Base-by-base conservation (phyloP, 2,113 vertebrate species). In the Albula goreensis region DNA sequence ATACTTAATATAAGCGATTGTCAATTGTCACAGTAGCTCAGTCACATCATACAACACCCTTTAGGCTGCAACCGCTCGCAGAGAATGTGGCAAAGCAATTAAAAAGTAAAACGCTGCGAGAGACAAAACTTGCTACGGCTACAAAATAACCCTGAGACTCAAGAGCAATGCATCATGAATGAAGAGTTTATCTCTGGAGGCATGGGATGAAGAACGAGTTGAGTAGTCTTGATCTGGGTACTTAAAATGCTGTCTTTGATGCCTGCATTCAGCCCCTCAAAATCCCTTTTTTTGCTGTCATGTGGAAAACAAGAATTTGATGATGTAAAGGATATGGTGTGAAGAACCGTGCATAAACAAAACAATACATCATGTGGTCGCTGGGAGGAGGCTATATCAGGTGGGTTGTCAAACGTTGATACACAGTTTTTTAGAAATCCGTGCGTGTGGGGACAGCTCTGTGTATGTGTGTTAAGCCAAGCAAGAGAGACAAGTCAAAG, bases 1-100 rank as follows among this genome's bases (percentile, higher is more conserved):
- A 86, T 89, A 85, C 89, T 92, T 92, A 92, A 90, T 74, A 92
- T 90, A 91, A 90, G 90, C 82, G 88, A 86, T 88, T 87, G 91
- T 91, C 90, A 90, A 90, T 91, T 91, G 90, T 89, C 78, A 41
- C 31, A 81, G 63, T 51, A 70, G 60, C 74, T 78, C 82, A 90
- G 88, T 89, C 88, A 91, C 80, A 77, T 83, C 87, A 85, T 87
- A 82, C 78, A 57, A 19, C 5, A 74, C 79, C 88, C 89, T 88
- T 49, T 66, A 89, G 92, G 89, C 88, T 51, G 74, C 49, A 0
- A 50, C 31, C 84, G 66, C 25, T 80, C 82, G 63, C 70, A 87
- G 81, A 81, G 63, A 56, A 81, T 48, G 87, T 15, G 51, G 85
- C 87, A 89, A 93, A 88, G 82, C 83, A 91, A 91, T 92, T 93